Base-by-base conservation (phyloP, 2,113 vertebrate species). In the Lathamus discolor region DNA sequence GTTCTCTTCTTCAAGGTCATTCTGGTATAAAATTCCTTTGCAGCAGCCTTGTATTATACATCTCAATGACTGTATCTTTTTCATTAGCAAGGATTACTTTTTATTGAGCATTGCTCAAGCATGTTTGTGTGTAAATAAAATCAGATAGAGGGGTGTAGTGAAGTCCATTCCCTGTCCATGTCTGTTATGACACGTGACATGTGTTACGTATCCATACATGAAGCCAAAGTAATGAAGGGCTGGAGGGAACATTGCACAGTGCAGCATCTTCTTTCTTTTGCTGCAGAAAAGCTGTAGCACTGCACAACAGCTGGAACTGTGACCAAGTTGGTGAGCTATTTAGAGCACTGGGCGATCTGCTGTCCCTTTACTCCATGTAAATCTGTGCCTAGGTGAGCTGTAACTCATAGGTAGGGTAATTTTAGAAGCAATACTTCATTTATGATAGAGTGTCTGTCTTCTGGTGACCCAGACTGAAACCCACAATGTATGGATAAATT, bases 1-100 rank as follows among this genome's bases (percentile, higher is more conserved):
- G 88, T 88, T 94, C 49, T 63, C 33, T 89, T 29, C 62, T 82
- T 67, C 93, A 93, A 90, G 90, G 93, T 96, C 66, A 54, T 83
- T 74, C 49, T 82, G n/a, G 2, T 66, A 80, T 39, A 55, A 54
- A 93, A 76, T 37, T 64, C 17, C 52, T 75, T 74, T 66, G 10
- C 41, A 85, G 64, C 22, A 89, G 44, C 29, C 62, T 72, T 70
- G 28, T 19, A 51, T 46, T 63, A n/a, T 48, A 41, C 14, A 35
- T 85, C 35, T 85, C 18, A 76, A 14, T 68, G 3, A 80, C 66
- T 39, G 16, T 29, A 9, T 75, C 12, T 29, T 64, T 93, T 80
- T 83, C 46, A 23, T 81, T 73, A 74, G 19, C 37, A 79, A 62
- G 31, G n/a, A 69, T 83, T 73, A 76, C 27, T 94, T 2, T 2